Evolutionary conservation across 2,113 vertebrate genomes (phyloP).

Genomic region (Piprites chloris): DNA sequence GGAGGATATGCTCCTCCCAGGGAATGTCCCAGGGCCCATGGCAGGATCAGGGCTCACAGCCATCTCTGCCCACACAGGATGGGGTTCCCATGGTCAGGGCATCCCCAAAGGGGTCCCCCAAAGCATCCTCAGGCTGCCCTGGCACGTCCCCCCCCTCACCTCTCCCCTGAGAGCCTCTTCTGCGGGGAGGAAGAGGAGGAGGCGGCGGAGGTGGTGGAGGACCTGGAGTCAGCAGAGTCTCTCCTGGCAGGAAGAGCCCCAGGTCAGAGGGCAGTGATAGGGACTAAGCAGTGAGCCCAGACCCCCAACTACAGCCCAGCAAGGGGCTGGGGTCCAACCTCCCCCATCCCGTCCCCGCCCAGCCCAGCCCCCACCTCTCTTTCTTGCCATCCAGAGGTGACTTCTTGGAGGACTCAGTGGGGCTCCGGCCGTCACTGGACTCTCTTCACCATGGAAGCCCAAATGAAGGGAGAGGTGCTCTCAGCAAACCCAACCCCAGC

Average conservation of each 20-base stretch:
- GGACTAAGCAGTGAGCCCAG: neutral
- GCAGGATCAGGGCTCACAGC: neutral
- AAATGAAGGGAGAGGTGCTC: neutral
- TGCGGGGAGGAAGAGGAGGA: constrained; percentile 69
- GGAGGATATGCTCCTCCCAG: neutral
- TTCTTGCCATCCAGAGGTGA: constrained; percentile 5
- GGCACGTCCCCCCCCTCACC: constrained; percentile 53
- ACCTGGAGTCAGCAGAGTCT: constrained; percentile 80
- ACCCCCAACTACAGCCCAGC: accelerated
- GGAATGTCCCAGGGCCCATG: accelerated
- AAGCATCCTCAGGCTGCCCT: neutral
- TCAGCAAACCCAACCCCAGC: neutral
- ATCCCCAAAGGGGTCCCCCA: neutral
- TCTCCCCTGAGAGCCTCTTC: constrained; percentile 80
- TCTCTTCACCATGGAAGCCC: neutral
- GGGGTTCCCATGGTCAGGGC: neutral
- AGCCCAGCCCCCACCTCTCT: constrained; percentile 25
- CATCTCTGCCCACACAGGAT: neutral
- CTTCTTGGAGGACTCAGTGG: neutral
- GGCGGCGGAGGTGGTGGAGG: neutral
- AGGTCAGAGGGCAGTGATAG: accelerated
- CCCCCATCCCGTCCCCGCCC: neutral
- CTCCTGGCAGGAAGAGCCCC: constrained; percentile 67
- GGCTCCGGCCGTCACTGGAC: neutral
- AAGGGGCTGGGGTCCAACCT: neutral